phyloP scores from a whole-genome alignment of 1,140 invertebrate species.

The Lepidotrigona ventralis region DNA sequence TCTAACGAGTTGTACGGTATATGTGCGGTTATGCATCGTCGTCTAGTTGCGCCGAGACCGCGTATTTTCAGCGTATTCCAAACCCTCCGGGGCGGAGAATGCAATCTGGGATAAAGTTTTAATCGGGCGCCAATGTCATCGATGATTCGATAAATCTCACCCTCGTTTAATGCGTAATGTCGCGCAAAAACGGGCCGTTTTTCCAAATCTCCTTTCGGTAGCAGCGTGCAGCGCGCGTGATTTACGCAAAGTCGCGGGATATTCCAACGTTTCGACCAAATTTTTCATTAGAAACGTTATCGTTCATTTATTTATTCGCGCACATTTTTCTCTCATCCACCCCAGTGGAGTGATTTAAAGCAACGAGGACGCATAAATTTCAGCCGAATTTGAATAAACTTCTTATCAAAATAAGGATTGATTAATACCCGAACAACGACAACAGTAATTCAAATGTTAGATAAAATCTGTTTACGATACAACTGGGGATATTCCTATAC shows the following conservation, averaged over 20 bases:
- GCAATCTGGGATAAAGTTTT: slow-evolving; percentile 21
- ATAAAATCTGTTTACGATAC: neutral
- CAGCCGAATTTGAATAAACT: neutral
- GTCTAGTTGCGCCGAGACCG: neutral
- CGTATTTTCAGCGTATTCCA: neutral
- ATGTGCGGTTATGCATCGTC: slow-evolving; percentile 27
- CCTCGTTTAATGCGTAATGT: neutral
- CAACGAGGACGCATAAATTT: neutral
- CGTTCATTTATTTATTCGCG: neutral
- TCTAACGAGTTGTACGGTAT: neutral
- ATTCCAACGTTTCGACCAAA: neutral
- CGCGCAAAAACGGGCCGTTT: neutral
- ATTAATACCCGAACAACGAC: neutral
- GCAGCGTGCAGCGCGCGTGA: no score
- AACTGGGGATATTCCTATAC: no score
- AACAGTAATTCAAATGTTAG: neutral
- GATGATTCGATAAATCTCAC: neutral
- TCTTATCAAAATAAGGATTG: neutral
- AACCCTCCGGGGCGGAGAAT: neutral
- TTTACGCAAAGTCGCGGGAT: no score
- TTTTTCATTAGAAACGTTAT: neutral
- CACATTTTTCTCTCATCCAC: neutral
- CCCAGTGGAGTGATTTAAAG: neutral
- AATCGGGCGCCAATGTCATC: neutral
- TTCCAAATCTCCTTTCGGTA: neutral